These are phyloP conservation scores for Hystrix brachyura DNA, from an alignment of 2,113 vertebrate species.

Conservation along the genomic window DNA sequence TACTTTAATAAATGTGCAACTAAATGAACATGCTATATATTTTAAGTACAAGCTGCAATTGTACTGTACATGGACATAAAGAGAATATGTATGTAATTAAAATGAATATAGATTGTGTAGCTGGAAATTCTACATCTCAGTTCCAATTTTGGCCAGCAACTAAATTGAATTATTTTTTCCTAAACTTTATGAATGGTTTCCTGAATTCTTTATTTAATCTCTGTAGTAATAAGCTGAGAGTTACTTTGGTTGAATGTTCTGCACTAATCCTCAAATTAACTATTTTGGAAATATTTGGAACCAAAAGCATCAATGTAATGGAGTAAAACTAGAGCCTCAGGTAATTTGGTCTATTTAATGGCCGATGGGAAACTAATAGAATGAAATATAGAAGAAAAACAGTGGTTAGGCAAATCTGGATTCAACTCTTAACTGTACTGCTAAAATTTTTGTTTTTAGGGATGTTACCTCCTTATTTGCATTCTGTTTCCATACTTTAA, in stretches of 20 bases:
- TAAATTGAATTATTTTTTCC: neutral
- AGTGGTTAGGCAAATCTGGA: neutral
- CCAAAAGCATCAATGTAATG: neutral
- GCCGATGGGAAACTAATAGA: neutral
- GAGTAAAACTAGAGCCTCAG: neutral
- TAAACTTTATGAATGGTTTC: neutral
- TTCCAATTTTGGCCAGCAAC: neutral
- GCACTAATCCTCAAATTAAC: neutral
- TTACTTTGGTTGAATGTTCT: neutral
- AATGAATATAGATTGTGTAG: neutral
- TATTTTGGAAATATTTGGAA: neutral
- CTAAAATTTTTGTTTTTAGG: neutral
- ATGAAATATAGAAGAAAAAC: neutral
- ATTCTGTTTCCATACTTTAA: neutral
- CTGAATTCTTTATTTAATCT: constrained; percentile 39
- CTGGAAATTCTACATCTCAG: neutral
- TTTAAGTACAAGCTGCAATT: neutral
- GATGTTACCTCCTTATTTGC: neutral
- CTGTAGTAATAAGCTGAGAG: neutral
- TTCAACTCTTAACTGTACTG: neutral
- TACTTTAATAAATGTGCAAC: neutral
- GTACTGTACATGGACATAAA: neutral
- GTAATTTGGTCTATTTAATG: neutral
- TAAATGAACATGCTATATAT: neutral
- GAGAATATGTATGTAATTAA: neutral